Base-by-base conservation (phyloP, 2,113 vertebrate genomes). In the Motacilla tschutschensis region DNA sequence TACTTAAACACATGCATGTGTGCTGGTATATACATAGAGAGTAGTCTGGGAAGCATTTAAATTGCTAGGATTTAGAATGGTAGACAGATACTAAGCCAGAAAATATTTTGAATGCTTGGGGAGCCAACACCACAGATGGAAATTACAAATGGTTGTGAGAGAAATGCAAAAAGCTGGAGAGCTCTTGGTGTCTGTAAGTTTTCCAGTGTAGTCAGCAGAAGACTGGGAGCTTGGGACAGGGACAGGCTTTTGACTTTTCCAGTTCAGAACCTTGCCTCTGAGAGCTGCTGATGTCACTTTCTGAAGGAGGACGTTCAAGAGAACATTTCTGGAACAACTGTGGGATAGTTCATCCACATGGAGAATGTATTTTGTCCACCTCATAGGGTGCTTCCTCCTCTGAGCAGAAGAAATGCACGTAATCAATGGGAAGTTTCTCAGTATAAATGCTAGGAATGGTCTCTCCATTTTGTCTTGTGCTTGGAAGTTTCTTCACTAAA, bases 71-170 rank as follows among this genome's bases (percentile, higher is more conserved):
- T 84, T 69, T 79, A 81, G 36, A 83, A 83, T 60, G n/a, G 41
- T 65, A 88, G 77, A 72, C 58, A 81, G 43, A 65, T 46, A 87
- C 29, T 7, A 33, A 82, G 67, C 79, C 50, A 79, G 41, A 75
- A 88, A 86, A 48, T 81, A 62, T n/a, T 79, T 53, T 86, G 73
- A 90, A 44, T 71, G 15, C 16, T 31, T 81, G 36, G n/a, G 16
- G 20, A 91, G 40, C 65, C 73, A 89, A 36, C 18, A 43, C 41
- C 31, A 63, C 66, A 88, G 81, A 86, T 75, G 55, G 78, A 91
- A 86, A 81, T 75, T 31, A 28, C 17, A 79, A 81, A 62, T 38
- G 13, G 55, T 64, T 44, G 10, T 31, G 46, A 83, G 29, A 63
- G 58, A 71, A 85, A 60, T 64, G 46, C 18, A 88, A 50, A 66